Conservation (phyloP, 2,888 invertebrate species). For the Hydrotaea diabolus region DNA sequence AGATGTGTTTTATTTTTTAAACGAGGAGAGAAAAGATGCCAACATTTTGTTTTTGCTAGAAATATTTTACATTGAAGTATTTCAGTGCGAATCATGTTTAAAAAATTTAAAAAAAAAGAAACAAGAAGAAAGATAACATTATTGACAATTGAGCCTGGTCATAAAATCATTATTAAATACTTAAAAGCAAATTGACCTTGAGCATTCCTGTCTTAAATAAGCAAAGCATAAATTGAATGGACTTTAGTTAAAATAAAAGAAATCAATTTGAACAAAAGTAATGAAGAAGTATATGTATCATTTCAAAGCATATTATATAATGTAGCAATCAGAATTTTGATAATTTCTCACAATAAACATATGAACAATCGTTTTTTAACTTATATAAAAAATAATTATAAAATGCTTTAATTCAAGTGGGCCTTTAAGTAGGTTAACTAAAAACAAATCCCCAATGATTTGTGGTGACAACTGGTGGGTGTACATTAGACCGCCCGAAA, state of each 20-base stretch:
- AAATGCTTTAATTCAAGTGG: too few relatives aligned
- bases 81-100: neutral
- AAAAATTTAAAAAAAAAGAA: neutral
- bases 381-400: neutral
- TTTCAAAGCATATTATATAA: neutral
- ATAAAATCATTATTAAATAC: neutral
- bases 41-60: conserved; percentile 21
- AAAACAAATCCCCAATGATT: too few relatives aligned
- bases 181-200: conserved; percentile 3
- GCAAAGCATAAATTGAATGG: neutral
- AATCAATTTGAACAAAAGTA: neutral
- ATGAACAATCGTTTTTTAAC: conserved; percentile 30
- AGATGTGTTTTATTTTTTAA: neutral
- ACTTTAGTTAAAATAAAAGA: conserved; percentile 9
- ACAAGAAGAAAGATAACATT: neutral
- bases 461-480: too few relatives aligned
- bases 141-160: neutral
- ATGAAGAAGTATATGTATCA: conserved; percentile 5
- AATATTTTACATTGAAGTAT: conserved; percentile 12
- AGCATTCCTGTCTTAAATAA: neutral
- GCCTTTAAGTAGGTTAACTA: too few relatives aligned
- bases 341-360: conserved; percentile 29
- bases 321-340: conserved; percentile 34
- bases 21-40: conserved; percentile 17
- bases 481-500: too few relatives aligned